These are phyloP conservation scores for Chlorops oryzae DNA, from an alignment of 1,140 invertebrate genomes.

Conservation along the genomic window DNA sequence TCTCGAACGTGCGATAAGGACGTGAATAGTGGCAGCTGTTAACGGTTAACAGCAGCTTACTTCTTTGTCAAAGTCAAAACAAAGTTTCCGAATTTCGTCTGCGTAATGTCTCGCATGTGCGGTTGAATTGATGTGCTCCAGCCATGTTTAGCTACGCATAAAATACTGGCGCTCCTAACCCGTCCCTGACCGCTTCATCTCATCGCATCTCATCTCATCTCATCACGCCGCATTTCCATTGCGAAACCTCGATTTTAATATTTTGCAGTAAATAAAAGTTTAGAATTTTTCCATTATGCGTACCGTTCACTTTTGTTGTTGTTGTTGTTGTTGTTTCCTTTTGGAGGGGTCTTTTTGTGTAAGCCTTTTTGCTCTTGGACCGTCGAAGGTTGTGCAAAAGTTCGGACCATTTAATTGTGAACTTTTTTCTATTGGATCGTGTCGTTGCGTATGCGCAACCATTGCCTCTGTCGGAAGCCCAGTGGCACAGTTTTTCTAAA, in stretches of 20 bases:
- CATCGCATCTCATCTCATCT: not conserved
- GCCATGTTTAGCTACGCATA: too few species aligned
- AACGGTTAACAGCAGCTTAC: constrained; percentile 5
- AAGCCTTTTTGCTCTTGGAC: not conserved
- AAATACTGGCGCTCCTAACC: too few species aligned
- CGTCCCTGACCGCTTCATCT: too few species aligned
- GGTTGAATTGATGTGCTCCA: too few species aligned
- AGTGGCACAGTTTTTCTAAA: too few species aligned
- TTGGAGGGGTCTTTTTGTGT: constrained; percentile 31
- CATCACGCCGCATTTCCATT: not conserved
- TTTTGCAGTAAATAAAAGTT: too few species aligned
- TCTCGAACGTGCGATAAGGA: not conserved
- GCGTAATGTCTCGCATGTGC: constrained; percentile 9
- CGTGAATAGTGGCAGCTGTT: not conserved
- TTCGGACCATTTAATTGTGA: too few species aligned
- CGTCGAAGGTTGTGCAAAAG: too few species aligned
- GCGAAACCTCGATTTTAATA: constrained; percentile 9
- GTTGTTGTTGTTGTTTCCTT: constrained; percentile 36
- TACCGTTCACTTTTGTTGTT: constrained; percentile 12
- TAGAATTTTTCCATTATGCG: too few species aligned
- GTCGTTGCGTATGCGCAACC: too few species aligned
- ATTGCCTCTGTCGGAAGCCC: too few species aligned
- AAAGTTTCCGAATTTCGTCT: constrained; percentile 8
- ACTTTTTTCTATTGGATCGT: too few species aligned
- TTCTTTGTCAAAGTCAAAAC: constrained; percentile 12